Evolutionary conservation across 1,140 invertebrate species (phyloP), one percentile per base, ranked within the genome.

Genomic region (Oreohelix idahoensis): DNA sequence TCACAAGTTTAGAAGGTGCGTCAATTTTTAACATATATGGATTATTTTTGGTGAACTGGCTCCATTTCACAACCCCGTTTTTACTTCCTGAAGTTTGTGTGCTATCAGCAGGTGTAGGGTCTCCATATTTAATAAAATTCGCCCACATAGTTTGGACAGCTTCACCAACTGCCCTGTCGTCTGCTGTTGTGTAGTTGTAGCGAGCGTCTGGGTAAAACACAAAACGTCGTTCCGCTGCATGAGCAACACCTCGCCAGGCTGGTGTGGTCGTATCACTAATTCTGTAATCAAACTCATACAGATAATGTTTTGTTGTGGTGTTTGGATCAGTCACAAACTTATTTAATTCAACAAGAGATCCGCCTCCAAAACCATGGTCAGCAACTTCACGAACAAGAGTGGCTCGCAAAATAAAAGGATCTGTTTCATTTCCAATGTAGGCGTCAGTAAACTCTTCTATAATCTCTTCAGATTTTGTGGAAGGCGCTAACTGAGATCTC

Each of bases 281-380:
- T 49, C 32, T 66, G 58, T 79, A 79, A 66, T 39, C 35, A 45
- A 66, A 79, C 17, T 79, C 35, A 35, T 79, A 79, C 13, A 79
- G 35, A 32, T 11, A 79, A 69, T 79, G 77, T 26, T 26, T 29
- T 11, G n/a, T 78, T 5, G 23, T 23, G 36, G 32, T 23, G 29
- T 53, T 53, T 39, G 13, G 0, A 2, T n/a, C 58, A 13, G 32
- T 2, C 13, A 39, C 15, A 2, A 32, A 58, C 15, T 39, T 79
- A 2, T 5, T 17, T n/a, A 69, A 11, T 26, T 79, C 77, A 32
- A 63, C 29, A 32, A 69, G 5, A 10, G 32, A 15, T 2, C 1
- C 36, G 8, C n/a, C 51, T 4, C 53, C 77, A 45, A 38, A 79
- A 0, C 15, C 38, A 23, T 38, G 42, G 23, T 79, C 77, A 13